Conservation (phyloP, 2,888 invertebrate genomes). For the Trachelus troglodyta region DNA sequence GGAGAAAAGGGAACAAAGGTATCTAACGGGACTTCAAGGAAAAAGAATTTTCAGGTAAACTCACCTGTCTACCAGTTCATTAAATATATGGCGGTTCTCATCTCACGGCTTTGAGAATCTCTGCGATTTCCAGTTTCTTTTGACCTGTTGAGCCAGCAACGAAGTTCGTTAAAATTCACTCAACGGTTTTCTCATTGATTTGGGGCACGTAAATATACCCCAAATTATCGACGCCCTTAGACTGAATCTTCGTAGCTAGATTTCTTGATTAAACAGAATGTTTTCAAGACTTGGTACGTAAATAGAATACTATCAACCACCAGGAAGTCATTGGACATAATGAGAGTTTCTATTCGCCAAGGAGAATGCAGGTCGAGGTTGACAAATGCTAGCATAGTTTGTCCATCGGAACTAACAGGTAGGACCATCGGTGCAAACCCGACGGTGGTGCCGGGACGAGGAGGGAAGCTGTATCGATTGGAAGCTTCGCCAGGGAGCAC, state of each 20-base stretch:
- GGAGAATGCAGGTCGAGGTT: background rate
- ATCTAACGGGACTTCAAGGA: background rate
- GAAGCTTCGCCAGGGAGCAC: conserved; percentile 56
- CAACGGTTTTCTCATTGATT: background rate
- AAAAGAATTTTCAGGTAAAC: background rate
- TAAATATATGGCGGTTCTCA: background rate
- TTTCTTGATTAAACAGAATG: background rate
- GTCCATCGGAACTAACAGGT: conserved; percentile 16
- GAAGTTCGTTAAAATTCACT: background rate
- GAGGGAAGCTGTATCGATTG: conserved; percentile 64
- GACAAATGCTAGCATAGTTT: background rate
- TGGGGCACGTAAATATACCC: background rate
- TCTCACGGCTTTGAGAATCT: background rate
- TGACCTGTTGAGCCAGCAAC: background rate
- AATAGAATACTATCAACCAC: background rate
- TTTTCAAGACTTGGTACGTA: background rate
- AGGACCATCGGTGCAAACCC: conserved; percentile 10
- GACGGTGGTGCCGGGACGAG: conserved; percentile 18
- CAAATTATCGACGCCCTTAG: background rate
- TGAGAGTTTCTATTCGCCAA: background rate
- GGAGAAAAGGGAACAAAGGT: background rate
- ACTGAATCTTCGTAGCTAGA: background rate
- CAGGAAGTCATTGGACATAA: background rate
- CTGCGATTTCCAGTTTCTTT: background rate
- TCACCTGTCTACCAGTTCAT: background rate